Conservation (phyloP, 1,140 invertebrate species). For the Drosophila littoralis region DNA sequence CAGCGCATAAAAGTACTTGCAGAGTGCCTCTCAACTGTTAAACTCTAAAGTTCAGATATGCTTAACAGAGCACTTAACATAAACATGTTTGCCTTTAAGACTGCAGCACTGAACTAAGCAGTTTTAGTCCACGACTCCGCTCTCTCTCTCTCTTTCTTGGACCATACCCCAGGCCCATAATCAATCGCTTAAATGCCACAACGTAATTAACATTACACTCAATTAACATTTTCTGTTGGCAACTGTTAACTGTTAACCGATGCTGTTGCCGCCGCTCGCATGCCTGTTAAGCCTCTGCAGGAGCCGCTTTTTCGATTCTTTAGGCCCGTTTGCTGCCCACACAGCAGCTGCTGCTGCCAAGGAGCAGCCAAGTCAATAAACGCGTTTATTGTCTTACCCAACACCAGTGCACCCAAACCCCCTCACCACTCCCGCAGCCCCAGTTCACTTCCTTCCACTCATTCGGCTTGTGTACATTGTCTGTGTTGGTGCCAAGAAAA, state of each 20-base stretch:
- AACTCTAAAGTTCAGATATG: too few species aligned
- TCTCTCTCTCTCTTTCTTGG: conserved; percentile 12
- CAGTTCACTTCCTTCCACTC: conserved; percentile 31
- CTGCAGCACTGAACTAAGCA: not conserved
- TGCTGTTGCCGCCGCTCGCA: conserved; percentile 33
- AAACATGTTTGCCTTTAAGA: not conserved
- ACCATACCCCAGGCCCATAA: conserved; percentile 9
- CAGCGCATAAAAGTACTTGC: too few species aligned
- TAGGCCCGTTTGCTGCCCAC: conserved; percentile 52
- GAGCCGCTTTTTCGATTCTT: conserved; percentile 3
- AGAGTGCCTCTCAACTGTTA: too few species aligned
- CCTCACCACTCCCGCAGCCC: not conserved
- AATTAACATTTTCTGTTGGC: conserved; percentile 77
- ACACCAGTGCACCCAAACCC: conserved; percentile 10
- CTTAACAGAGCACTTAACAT: too few species aligned
- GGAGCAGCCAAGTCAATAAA: conserved; percentile 75
- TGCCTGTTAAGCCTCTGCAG: conserved; percentile 45
- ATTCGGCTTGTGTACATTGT: conserved; percentile 74
- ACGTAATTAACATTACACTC: conserved; percentile 79
- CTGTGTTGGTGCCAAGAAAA: conserved; percentile 82
- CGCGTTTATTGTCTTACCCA: conserved; percentile 78
- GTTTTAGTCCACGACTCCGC: conserved; percentile 23
- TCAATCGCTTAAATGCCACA: conserved; percentile 57
- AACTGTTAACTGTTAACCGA: conserved; percentile 73
- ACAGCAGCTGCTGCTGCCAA: conserved; percentile 28